Evolutionary conservation across 2,113 vertebrate species (phyloP).

Genomic region (Chlorodrepanis virens): DNA sequence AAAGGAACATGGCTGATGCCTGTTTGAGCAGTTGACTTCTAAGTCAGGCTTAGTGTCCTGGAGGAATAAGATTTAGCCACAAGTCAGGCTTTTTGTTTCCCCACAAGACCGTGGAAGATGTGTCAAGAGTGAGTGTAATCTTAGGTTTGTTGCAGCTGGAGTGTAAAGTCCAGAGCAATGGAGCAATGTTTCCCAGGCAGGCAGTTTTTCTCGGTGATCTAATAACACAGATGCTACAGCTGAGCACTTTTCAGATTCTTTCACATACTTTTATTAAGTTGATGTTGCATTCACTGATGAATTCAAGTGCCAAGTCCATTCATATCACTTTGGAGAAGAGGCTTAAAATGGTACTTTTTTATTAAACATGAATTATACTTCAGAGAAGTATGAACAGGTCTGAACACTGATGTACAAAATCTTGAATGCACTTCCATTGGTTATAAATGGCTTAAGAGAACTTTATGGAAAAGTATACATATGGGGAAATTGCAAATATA

Average conservation of each 20-base stretch:
- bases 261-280: conserved; percentile 63
- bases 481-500: not conserved
- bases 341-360: conserved; percentile 41
- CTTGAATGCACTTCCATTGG: conserved; percentile 44
- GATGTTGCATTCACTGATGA: conserved; percentile 41
- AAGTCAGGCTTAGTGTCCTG: not conserved
- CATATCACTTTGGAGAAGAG: conserved; percentile 49
- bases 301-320: conserved; percentile 17
- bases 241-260: conserved; percentile 14
- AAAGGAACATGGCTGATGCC: not conserved
- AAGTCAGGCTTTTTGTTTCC: not conserved
- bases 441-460: conserved; percentile 56
- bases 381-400: conserved; percentile 10
- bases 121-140: not conserved
- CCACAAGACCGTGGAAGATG: not conserved
- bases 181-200: not conserved
- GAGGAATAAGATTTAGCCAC: not conserved
- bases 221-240: not conserved
- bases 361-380: conserved; percentile 14
- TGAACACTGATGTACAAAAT: conserved; percentile 52
- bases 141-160: not conserved
- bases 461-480: conserved; percentile 35
- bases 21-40: not conserved
- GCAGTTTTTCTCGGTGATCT: not conserved
- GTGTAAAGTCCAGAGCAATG: not conserved